Base-by-base conservation (phyloP, 2,888 invertebrate genomes). In the Epinotia brunnichana region DNA sequence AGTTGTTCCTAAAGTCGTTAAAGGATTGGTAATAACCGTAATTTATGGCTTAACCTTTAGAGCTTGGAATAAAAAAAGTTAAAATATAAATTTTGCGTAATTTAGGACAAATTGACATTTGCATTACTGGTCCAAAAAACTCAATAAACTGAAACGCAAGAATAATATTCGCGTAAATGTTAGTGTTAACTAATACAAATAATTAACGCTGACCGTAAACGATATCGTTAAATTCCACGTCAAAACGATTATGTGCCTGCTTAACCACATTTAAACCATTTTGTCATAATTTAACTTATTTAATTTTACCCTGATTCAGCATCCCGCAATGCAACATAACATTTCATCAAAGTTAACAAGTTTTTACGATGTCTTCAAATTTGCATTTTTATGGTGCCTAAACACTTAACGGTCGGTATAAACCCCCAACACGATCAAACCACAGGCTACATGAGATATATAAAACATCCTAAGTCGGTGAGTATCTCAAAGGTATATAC, bases 301-400 rank as follows among this genome's bases (percentile, higher is more conserved):
- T 53, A 53, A 53, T 54, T 51, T 39, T 15, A 21, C 24, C 15
- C 29, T 39, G 44, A 71, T 24, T 62, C 51, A 39, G 24, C 39
- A 29, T 67, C 48, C 62, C 39, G 61, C 67, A 67, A 56, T 79
- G 81, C 78, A 83, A 56, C 60, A 69, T 70, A 60, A 51, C 39
- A 29, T 70, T 83, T 84, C 83, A 82, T 83, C 80, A 81, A 77
- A 78, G 79, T 82, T 82, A 82, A 82, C 80, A 78, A 80, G 68
- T 63, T 73, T 73, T 73, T 73, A 73, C 53, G 62, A 73, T 62
- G 67, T 59, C 61, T 73, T 78, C 76, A 78, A 85, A 90, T 91
- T 89, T 87, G 86, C 90, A 87, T 90, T 90, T 92, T 92, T 91
- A 92, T 88, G 90, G 87, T 85, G 85, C 85, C 84, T 91, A 88